A percentile compares a stretch with the other conserved stretches of the same genome.
Evolutionary conservation across 2,113 vertebrate genomes (phyloP).

Genomic region (Oncorhynchus clarkii): DNA sequence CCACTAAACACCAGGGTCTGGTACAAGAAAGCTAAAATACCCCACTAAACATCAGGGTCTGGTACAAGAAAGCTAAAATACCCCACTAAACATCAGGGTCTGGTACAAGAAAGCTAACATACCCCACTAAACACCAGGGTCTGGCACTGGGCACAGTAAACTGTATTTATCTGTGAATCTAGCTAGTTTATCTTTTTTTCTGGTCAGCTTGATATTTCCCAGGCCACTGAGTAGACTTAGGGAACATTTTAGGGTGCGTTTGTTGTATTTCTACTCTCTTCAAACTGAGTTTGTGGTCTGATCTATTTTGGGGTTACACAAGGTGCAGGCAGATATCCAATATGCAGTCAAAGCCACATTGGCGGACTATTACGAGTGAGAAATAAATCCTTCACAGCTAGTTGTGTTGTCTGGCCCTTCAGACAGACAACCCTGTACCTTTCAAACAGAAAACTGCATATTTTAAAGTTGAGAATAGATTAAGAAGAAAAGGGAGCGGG

Average conservation of each 20-base stretch:
- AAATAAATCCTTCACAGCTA: not conserved
- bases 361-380: conserved; percentile 43
- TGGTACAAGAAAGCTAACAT: no score
- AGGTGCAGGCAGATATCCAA: conserved; percentile 24
- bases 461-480: not conserved
- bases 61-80: no score
- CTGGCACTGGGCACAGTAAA: no score
- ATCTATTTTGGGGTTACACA: not conserved
- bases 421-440: not conserved
- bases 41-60: no score
- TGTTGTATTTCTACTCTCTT: no score
- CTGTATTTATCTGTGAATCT: no score
- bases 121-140: no score
- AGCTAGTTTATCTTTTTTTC: no score
- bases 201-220: no score
- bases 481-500: not conserved
- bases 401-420: not conserved
- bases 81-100: no score
- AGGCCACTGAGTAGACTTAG: no score
- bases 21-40: not conserved
- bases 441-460: conserved; percentile 15
- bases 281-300: conserved; percentile 20
- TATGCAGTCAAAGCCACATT: conserved; percentile 13
- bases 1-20: conserved; percentile 21
- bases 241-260: no score